Percentiles rank a stretch among this genome's conserved stretches.
Evolutionary conservation across 1,140 invertebrate genomes (phyloP).

Genomic region (Lordiphosa stackelbergi): DNA sequence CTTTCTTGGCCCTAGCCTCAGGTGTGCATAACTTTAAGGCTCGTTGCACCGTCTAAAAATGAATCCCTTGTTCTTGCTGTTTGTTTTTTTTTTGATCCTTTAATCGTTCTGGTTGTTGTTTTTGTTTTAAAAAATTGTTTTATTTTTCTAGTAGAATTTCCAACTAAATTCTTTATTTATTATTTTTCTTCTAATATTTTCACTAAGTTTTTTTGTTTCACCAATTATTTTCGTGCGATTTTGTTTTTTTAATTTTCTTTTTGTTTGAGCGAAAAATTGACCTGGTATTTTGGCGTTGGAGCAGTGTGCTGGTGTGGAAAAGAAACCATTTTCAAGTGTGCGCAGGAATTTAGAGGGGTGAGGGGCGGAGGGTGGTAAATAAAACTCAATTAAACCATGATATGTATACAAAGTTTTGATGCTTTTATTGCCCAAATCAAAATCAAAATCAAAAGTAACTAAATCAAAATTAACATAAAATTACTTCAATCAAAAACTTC

Average conservation of each 20-base stretch:
- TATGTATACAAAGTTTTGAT: constrained; percentile 56
- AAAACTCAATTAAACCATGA: constrained; percentile 53
- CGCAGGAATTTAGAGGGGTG: background rate
- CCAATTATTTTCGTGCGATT: constrained; percentile 40
- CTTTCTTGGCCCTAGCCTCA: too few species aligned
- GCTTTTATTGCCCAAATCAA: constrained; percentile 56
- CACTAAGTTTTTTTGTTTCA: constrained; percentile 53
- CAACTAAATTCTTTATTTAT: constrained; percentile 45
- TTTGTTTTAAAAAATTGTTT: constrained; percentile 44
- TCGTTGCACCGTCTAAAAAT: too few species aligned
- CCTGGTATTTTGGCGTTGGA: too few species aligned
- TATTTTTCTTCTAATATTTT: constrained; percentile 37
- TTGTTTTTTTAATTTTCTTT: constrained; percentile 16
- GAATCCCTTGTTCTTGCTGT: too few species aligned
- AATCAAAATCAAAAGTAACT: constrained; percentile 35
- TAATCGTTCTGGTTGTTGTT: too few species aligned
- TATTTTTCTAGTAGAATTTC: constrained; percentile 35
- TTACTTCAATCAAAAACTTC: too few species aligned
- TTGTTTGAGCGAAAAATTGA: background rate
- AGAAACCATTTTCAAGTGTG: constrained; percentile 5
- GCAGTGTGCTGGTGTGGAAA: constrained; percentile 13
- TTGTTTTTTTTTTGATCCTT: too few species aligned
- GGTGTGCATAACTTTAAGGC: too few species aligned
- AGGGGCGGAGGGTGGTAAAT: constrained; percentile 5
- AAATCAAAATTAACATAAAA: constrained; percentile 26